Percentiles rank a stretch among this genome's conserved stretches.
Conservation (phyloP, 2,888 invertebrate species). For the Melanophora roralis region DNA sequence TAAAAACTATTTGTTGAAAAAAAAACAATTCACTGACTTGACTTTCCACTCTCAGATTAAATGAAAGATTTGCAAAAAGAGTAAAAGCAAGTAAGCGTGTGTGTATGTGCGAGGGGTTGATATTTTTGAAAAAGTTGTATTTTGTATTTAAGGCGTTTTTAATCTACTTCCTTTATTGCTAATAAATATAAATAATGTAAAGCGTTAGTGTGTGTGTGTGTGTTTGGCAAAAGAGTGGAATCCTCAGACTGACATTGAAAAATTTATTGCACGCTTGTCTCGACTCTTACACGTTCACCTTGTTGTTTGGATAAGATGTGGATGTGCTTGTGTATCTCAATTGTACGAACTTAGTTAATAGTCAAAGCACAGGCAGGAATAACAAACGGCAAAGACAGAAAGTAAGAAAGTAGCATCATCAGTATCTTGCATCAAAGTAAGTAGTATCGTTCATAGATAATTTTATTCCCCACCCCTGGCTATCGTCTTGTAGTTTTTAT, state of each 20-base stretch:
- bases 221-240: conserved; percentile 16
- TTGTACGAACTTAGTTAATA: conserved; percentile 37
- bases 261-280: conserved; percentile 73
- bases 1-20: no score
- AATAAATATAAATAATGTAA: neutral
- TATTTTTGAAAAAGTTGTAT: conserved; percentile 16
- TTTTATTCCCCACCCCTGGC: conserved; percentile 34
- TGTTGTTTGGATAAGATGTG: neutral
- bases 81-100: no score
- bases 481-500: neutral
- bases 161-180: conserved; percentile 6
- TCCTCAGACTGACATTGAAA: conserved; percentile 72
- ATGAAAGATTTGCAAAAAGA: conserved; percentile 3
- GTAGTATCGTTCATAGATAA: conserved; percentile 28
- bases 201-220: neutral
- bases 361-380: conserved; percentile 41
- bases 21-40: neutral
- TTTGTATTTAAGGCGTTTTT: neutral
- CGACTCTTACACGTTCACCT: conserved; percentile 42
- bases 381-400: neutral
- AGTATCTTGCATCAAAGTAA: conserved; percentile 5
- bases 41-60: neutral
- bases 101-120: conserved; percentile 11
- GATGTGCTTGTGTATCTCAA: neutral
- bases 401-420: neutral